Evolutionary conservation across 2,888 invertebrate species (phyloP).

Genomic region (Sinelater perroti): DNA sequence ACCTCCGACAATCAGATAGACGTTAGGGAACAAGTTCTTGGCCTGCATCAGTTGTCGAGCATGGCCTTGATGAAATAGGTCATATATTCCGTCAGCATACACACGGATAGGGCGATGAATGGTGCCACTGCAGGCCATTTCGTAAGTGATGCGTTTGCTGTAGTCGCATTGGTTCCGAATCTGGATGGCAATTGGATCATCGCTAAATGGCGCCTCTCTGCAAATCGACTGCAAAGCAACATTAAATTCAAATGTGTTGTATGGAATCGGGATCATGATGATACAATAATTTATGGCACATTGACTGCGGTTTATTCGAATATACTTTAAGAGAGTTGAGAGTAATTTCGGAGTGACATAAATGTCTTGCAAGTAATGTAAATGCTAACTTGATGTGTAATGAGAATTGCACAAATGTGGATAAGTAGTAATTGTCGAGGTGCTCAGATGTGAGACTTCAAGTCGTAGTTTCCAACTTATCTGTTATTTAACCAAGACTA

Average conservation of each 20-base stretch:
- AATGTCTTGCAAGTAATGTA: no score
- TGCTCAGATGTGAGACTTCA: no score
- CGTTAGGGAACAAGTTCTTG: conserved; percentile 95
- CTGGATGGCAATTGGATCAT: conserved; percentile 81
- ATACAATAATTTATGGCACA: no score
- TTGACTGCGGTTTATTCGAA: no score
- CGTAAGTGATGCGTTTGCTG: conserved; percentile 82
- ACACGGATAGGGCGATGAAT: conserved; percentile 89
- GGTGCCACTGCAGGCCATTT: conserved; percentile 83
- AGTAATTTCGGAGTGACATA: no score
- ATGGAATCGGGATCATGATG: background rate
- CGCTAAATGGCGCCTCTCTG: conserved; percentile 87
- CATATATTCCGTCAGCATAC: conserved; percentile 99
- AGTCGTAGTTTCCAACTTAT: no score
- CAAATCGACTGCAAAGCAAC: conserved; percentile 70
- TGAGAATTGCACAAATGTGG: no score
- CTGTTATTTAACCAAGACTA: no score
- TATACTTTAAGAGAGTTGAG: no score
- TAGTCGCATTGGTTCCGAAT: conserved; percentile 86
- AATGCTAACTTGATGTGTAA: no score
- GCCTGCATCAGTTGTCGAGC: conserved; percentile 97
- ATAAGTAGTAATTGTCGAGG: no score
- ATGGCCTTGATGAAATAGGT: conserved; percentile 99
- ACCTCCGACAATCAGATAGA: conserved; percentile 98
- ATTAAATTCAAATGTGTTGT: conserved; percentile 5